These are phyloP conservation scores for Azorinus chamasolen DNA, from an alignment of 2,888 invertebrate species.

Conservation along the genomic window DNA sequence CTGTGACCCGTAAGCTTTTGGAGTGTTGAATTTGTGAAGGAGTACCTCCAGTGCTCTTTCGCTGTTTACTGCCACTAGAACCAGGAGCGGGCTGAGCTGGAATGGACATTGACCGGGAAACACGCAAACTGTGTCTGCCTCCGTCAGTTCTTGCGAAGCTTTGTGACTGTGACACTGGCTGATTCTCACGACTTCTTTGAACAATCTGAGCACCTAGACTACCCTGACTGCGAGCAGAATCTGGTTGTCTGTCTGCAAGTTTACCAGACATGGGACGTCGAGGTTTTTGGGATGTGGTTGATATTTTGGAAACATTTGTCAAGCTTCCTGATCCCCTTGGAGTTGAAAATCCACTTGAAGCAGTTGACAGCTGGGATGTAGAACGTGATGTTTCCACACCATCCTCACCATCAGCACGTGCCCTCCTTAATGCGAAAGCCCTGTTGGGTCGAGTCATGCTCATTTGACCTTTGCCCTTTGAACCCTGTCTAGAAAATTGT, in stretches of 20 bases:
- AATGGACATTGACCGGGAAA: slow-evolving; percentile 59
- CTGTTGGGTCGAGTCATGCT: slow-evolving; percentile 89
- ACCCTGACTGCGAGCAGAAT: slow-evolving; percentile 73
- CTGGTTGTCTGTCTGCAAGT: slow-evolving; percentile 48
- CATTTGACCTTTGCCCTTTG: slow-evolving; percentile 82
- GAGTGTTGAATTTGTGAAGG: slow-evolving; percentile 49
- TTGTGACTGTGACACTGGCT: slow-evolving; percentile 32
- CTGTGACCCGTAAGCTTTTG: slow-evolving; percentile 78
- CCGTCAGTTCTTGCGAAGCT: slow-evolving; percentile 69
- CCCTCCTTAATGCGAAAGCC: slow-evolving; percentile 90
- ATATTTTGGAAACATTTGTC: slow-evolving; percentile 56
- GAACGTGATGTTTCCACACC: slow-evolving; percentile 57
- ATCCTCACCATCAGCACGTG: slow-evolving; percentile 85
- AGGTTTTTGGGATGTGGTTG: slow-evolving; percentile 65
- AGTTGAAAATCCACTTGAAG: slow-evolving; percentile 54
- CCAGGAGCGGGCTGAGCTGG: slow-evolving; percentile 50
- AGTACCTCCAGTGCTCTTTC: slow-evolving; percentile 61
- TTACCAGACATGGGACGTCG: slow-evolving; percentile 63
- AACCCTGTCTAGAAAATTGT: slow-evolving; percentile 80
- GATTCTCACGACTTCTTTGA: slow-evolving; percentile 74
- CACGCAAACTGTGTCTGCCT: slow-evolving; percentile 76
- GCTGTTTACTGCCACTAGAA: slow-evolving; percentile 36
- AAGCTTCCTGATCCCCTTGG: slow-evolving; percentile 56
- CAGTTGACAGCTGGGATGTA: slow-evolving; percentile 44
- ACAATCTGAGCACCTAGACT: slow-evolving; percentile 82